phyloP scores from a whole-genome alignment of 2,113 vertebrate genomes.

The Lagopus muta region DNA sequence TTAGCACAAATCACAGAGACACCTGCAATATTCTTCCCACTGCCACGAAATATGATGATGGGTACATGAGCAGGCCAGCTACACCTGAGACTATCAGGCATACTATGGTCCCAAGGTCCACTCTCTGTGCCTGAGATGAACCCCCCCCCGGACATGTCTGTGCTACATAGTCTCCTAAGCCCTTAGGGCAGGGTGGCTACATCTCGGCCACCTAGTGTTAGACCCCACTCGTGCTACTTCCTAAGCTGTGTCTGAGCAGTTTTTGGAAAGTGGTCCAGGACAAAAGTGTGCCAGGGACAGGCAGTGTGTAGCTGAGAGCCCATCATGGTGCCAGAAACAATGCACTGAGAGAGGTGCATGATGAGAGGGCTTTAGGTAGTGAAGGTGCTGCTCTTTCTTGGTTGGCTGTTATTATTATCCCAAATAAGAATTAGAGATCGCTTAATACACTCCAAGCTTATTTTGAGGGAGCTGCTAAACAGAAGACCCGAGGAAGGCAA shows the following conservation, averaged over 20 bases:
- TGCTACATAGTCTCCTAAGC: not conserved
- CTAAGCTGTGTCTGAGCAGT: not conserved
- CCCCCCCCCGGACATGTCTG: not conserved
- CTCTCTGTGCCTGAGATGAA: not conserved
- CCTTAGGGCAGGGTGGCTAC: not conserved
- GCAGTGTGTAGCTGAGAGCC: not conserved
- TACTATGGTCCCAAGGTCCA: not conserved
- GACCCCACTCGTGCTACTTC: not conserved
- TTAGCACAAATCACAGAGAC: not conserved
- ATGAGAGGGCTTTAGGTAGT: not conserved
- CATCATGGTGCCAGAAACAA: not conserved
- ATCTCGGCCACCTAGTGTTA: not conserved
- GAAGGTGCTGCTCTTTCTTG: not conserved
- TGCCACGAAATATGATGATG: not conserved
- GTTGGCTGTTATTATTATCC: not conserved
- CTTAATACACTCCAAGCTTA: not conserved
- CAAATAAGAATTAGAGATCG: not conserved
- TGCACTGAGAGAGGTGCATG: accelerated
- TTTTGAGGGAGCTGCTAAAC: not conserved
- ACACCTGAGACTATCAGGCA: not conserved
- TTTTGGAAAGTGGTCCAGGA: not conserved
- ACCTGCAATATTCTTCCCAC: not conserved
- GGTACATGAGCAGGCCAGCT: not conserved
- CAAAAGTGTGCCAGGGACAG: not conserved
- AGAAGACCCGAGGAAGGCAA: not conserved